phyloP scores from a whole-genome alignment of 1,140 invertebrate species.

The Trichoplusia ni region DNA sequence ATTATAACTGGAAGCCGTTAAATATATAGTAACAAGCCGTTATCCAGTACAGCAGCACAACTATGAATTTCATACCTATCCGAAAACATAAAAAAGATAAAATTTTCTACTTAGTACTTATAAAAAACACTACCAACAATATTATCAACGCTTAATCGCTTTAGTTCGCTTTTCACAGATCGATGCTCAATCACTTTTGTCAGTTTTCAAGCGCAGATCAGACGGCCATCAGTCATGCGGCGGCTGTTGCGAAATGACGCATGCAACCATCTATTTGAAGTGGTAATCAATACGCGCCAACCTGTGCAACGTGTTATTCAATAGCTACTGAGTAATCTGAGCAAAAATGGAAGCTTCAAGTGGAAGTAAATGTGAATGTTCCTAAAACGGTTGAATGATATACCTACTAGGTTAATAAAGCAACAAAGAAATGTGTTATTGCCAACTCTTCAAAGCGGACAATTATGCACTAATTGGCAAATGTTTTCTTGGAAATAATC shows the following conservation, averaged over 20 bases:
- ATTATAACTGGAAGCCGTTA: too few relatives aligned
- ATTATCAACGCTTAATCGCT: not conserved
- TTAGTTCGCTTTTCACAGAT: slow-evolving; percentile 28
- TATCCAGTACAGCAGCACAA: too few relatives aligned
- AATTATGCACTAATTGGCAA: too few relatives aligned
- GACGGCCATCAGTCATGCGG: slow-evolving; percentile 17
- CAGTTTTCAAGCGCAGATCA: slow-evolving; percentile 5
- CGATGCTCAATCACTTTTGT: slow-evolving; percentile 19
- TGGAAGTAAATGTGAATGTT: too few relatives aligned
- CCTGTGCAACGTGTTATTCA: slow-evolving; percentile 1
- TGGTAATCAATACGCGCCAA: slow-evolving; percentile 22
- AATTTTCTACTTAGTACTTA: not conserved
- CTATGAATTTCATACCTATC: too few relatives aligned
- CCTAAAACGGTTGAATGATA: not conserved
- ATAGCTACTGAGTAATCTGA: not conserved
- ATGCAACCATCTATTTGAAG: slow-evolving; percentile 18
- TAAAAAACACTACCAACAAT: not conserved
- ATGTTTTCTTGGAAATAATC: not conserved
- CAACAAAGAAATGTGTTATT: too few relatives aligned
- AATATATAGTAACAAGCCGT: too few relatives aligned
- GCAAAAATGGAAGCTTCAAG: not conserved
- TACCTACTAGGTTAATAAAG: not conserved
- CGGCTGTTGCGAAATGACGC: slow-evolving; percentile 22
- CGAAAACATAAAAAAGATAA: not conserved
- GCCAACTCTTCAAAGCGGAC: too few relatives aligned